Base-by-base conservation (phyloP, 2,888 invertebrate genomes). In the Drosophila incognita region DNA sequence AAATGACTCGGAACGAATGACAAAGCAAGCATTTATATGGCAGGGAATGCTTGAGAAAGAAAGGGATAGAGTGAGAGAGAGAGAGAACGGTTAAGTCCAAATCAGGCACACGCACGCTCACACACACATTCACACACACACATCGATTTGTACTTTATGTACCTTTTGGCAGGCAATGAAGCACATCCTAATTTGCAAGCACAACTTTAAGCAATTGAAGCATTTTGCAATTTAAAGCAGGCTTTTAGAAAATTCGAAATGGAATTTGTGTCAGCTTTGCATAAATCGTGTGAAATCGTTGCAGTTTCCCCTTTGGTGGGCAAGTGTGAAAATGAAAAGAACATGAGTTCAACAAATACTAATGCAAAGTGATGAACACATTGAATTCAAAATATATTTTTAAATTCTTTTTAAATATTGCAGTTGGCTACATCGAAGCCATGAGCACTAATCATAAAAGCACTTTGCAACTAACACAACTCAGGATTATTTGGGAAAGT, bases 1-100 rank as follows among this genome's bases (percentile, higher is more conserved):
- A 87, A 87, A 90, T 87, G 87, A 87, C 86, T 90, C 81, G 87
- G 85, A 90, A 90, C 90, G 90, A 90, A 87, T 90, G 87, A 83
- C 85, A 86, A 83, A 89, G 90, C 85, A 87, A 85, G 85, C 85
- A 83, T 86, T 86, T 86, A 86, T 87, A 85, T 80, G 89, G 75
- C 73, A 81, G 68, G 60, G 69, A 70, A 74, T 77, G 79, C 74
- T 68, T 63, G 70, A 56, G 57, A 60, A 61, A 24, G 40, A 49
- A 31, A 48, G 52, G 42, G 48, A 49, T 48, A 56, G 62, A 35
- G 40, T n/a, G 24, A 52, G 33, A 21, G 33, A 40, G 27, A 56
- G 66, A 49, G 29, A 31, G 63, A 38, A 21, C 18, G 56, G 54
- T 33, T 48, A 69, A 58, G 69, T 57, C 72, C 72, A 62, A 76